Percentiles rank a stretch among this genome's conserved stretches.
phyloP scores from a whole-genome alignment of 1,140 invertebrate genomes.

The Zaprionus lachaisei region DNA sequence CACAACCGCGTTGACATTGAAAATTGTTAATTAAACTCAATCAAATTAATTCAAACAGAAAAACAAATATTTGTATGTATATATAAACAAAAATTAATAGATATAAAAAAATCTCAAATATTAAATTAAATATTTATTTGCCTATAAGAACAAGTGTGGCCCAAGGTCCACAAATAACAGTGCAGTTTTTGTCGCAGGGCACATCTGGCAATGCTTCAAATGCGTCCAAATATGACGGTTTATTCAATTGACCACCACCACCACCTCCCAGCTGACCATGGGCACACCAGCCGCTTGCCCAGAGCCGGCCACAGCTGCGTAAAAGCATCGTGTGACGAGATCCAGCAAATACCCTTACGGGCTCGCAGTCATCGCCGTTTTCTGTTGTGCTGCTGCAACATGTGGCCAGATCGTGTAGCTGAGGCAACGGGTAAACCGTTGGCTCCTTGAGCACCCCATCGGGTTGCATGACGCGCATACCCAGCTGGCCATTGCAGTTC shows the following conservation, averaged over 20 bases:
- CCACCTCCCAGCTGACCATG: conserved; percentile 89
- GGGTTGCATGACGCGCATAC: conserved; percentile 85
- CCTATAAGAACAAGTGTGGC: conserved; percentile 48
- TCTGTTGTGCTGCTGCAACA: conserved; percentile 63
- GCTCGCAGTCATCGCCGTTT: conserved; percentile 65
- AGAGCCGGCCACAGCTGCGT: conserved; percentile 87
- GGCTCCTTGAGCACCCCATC: conserved; percentile 61
- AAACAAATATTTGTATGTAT: neutral
- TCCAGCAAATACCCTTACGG: conserved; percentile 88
- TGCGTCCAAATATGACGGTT: conserved; percentile 49
- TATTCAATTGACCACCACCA: conserved; percentile 73
- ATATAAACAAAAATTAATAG: neutral
- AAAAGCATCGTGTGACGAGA: conserved; percentile 88
- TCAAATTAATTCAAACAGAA: neutral
- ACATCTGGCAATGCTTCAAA: conserved; percentile 47
- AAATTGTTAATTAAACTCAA: neutral
- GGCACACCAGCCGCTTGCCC: conserved; percentile 90
- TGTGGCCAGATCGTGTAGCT: conserved; percentile 67
- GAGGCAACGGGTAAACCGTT: conserved; percentile 75
- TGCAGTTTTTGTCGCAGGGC: conserved; percentile 1
- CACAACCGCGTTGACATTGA: neutral
- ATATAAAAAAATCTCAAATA: neutral
- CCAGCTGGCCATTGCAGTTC: conserved; percentile 94
- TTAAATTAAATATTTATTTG: conserved; percentile 10
- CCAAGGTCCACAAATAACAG: conserved; percentile 74